Conservation (phyloP, 2,797 vertebrate species). For the Gallirallus australis region DNA sequence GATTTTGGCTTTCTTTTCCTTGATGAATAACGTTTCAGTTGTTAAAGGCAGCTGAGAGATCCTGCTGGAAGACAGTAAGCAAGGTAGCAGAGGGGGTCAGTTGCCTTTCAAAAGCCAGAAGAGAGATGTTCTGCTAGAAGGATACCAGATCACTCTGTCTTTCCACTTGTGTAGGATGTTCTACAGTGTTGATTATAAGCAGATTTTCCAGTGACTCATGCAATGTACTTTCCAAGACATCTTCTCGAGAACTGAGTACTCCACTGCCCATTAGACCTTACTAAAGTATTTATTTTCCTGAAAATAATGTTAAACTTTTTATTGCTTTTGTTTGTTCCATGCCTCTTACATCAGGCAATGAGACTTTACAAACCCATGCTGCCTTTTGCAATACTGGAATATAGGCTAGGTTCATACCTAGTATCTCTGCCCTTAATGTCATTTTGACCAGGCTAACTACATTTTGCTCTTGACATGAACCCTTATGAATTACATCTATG, state of each 20-base stretch:
- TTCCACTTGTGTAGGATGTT: not conserved
- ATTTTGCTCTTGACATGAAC: not conserved
- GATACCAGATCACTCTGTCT: not conserved
- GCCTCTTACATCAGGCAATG: not conserved
- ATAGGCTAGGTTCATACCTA: not conserved
- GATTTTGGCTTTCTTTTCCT: not conserved
- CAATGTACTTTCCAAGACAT: not conserved
- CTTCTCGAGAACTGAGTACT: not conserved
- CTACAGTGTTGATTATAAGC: not conserved
- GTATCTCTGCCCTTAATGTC: not conserved
- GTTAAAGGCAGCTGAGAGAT: not conserved
- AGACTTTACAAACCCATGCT: fast-evolving
- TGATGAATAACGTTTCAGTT: not conserved
- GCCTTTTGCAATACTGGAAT: not conserved
- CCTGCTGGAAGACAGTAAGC: not conserved
- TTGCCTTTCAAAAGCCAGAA: not conserved
- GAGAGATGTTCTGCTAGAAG: not conserved
- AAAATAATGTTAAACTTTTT: not conserved
- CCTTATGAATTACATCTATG: not conserved
- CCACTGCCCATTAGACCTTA: not conserved
- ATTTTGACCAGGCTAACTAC: not conserved
- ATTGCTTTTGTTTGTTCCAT: not conserved
- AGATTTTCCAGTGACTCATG: not conserved
- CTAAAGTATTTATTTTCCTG: not conserved
- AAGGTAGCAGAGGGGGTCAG: not conserved